phyloP scores from a whole-genome alignment of 2,797 vertebrate genomes.

The Fringilla coelebs region DNA sequence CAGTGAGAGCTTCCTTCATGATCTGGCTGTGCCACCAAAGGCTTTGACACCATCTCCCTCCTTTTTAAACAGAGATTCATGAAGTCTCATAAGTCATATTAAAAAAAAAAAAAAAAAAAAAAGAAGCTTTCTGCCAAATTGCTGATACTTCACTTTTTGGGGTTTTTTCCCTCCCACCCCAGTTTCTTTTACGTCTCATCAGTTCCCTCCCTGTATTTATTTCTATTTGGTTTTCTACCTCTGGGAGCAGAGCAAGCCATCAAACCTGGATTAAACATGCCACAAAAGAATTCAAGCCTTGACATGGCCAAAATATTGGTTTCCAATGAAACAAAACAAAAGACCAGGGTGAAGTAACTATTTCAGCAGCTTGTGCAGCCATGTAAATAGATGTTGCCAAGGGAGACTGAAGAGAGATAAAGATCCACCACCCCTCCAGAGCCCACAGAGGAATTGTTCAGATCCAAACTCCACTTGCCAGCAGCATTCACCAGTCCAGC shows the following conservation, averaged over 20 bases:
- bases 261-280: slow-evolving; percentile 29
- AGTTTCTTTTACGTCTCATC: neutral
- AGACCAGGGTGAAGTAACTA: slow-evolving; percentile 14
- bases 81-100: neutral
- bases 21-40: neutral
- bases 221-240: slow-evolving; percentile 27
- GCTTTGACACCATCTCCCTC: neutral
- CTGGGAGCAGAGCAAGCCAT: slow-evolving; percentile 22
- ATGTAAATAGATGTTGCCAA: slow-evolving; percentile 24
- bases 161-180: no score
- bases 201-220: neutral
- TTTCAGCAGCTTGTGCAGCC: slow-evolving; percentile 28
- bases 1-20: neutral
- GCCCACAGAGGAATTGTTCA: neutral
- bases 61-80: neutral
- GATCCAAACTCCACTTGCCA: slow-evolving; percentile 10
- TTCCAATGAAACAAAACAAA: slow-evolving; percentile 66
- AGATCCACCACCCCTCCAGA: neutral
- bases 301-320: slow-evolving; percentile 50
- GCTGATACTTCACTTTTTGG: neutral
- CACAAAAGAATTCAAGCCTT: slow-evolving; percentile 32
- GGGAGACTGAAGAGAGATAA: slow-evolving; percentile 21
- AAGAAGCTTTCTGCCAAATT: neutral
- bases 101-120: neutral
- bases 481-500: neutral